These are phyloP conservation scores for Hemicentrotus pulcherrimus DNA, from an alignment of 35 echinoderm and acorn worm species.

Conservation along the genomic window DNA sequence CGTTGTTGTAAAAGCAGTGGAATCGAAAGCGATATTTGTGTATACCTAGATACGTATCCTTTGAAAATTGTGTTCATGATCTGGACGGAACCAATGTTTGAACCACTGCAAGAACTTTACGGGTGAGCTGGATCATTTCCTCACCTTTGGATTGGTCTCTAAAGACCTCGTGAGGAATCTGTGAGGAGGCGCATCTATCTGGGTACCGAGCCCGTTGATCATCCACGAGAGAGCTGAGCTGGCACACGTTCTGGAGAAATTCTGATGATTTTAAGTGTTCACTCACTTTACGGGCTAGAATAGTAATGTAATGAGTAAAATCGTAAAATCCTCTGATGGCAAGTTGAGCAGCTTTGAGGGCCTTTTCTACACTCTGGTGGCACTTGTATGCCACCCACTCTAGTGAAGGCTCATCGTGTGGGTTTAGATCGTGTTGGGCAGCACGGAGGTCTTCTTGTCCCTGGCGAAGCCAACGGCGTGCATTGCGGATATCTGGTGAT, in stretches of 20 bases:
- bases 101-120: background rate
- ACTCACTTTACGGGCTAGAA: background rate
- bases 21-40: too few species aligned
- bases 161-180: background rate
- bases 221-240: background rate
- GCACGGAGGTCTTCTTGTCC: constrained; percentile 46
- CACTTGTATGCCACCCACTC: constrained; percentile 37
- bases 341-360: constrained; percentile 24
- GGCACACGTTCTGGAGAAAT: background rate
- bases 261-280: background rate
- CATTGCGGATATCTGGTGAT: constrained; percentile 46
- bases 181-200: background rate
- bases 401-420: constrained; percentile 4
- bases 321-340: background rate
- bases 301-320: background rate
- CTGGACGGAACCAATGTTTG: background rate
- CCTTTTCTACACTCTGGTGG: constrained; percentile 43
- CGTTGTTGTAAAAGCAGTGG: too few species aligned
- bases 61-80: background rate
- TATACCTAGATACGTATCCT: too few species aligned
- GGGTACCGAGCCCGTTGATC: background rate
- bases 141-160: background rate
- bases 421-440: constrained; percentile 8
- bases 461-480: constrained; percentile 58
- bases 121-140: background rate